Percentiles rank a stretch among this genome's conserved stretches.
These are phyloP conservation scores for Florisuga fusca DNA, from an alignment of 2,797 vertebrate genomes.

Conservation along the genomic window DNA sequence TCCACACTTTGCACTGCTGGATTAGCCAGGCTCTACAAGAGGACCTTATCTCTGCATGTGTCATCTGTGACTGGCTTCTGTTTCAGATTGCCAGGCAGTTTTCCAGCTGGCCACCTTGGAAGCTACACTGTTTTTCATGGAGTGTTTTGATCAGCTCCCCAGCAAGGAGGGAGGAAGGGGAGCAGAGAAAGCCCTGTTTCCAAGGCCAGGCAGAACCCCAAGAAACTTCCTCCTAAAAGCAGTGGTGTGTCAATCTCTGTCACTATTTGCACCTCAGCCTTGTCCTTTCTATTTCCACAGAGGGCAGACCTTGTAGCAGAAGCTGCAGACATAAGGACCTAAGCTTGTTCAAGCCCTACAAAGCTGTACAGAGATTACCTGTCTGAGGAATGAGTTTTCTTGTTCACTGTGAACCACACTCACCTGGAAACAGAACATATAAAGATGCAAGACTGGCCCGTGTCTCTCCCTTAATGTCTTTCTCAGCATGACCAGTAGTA, in stretches of 20 bases:
- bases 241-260: neutral
- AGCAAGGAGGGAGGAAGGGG: neutral
- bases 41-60: neutral
- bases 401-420: neutral
- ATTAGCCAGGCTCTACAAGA: neutral
- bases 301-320: neutral
- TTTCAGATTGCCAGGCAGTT: neutral
- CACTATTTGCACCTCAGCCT: neutral
- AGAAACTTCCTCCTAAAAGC: neutral
- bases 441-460: neutral
- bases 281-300: neutral
- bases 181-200: neutral
- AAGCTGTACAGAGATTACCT: neutral
- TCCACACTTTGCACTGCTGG: neutral
- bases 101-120: neutral
- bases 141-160: neutral
- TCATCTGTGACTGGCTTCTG: neutral
- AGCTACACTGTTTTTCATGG: accelerated
- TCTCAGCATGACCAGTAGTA: neutral
- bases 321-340: neutral
- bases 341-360: neutral
- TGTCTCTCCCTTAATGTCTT: neutral
- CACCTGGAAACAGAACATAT: neutral
- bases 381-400: neutral
- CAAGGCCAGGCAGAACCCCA: neutral